Conservation (phyloP, 2,797 vertebrate genomes). For the Cuniculus paca region DNA sequence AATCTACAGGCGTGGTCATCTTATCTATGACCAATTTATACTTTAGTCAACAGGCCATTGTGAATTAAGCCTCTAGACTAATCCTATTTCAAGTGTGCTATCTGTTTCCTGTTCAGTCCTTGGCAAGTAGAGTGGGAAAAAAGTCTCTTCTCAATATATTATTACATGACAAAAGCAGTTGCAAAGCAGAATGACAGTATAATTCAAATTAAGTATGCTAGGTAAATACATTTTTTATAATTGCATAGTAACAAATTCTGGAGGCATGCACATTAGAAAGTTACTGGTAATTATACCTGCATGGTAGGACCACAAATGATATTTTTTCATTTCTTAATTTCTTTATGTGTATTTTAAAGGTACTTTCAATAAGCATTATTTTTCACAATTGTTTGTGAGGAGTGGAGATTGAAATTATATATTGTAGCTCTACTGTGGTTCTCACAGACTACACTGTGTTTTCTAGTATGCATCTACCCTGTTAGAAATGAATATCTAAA, state of each 20-base stretch:
- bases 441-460: not conserved
- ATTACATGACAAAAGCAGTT: constrained; percentile 60
- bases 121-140: constrained; percentile 30
- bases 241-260: constrained; percentile 28
- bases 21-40: not conserved
- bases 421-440: not conserved
- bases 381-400: not conserved
- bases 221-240: constrained; percentile 15
- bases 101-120: constrained; percentile 68
- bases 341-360: constrained; percentile 27
- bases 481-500: not conserved
- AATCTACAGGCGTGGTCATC: not conserved
- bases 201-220: constrained; percentile 50
- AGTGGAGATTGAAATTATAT: not conserved
- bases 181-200: constrained; percentile 24
- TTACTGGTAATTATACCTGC: not conserved
- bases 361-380: not conserved
- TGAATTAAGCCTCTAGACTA: constrained; percentile 45
- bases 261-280: not conserved
- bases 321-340: not conserved
- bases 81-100: constrained; percentile 56
- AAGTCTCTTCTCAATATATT: constrained; percentile 55
- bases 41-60: constrained; percentile 52
- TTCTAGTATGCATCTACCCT: not conserved
- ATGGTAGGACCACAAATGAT: constrained; percentile 7